Evolutionary conservation across 1,140 invertebrate genomes (phyloP), one percentile per base, ranked within the genome.

Genomic region (Nixonia krombeini): DNA sequence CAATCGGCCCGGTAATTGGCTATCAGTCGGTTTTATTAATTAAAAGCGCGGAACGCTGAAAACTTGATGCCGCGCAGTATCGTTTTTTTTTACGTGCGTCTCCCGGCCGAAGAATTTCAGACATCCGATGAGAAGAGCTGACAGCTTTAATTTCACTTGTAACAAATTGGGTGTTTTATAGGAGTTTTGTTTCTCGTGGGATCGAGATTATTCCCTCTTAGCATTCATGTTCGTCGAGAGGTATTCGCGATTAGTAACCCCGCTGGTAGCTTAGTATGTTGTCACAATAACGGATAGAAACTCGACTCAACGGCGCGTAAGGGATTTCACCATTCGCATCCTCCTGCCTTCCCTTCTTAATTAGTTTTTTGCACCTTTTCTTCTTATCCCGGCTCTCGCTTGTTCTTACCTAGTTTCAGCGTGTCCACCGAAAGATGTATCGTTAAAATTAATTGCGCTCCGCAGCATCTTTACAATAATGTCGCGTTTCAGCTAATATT

Each of bases 161-260:
- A 67, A 67, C 64, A 61, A 67, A 67, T 61, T 61, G 52, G 41
- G 46, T 47, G 46, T 57, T 67, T 61, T 61, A 46, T 28, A 42
- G 49, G 17, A 45, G 37, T 53, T 44, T 59, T 59, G 42, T 59
- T 55, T 55, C 59, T 51, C 44, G 12, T 38, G 31, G 17, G 28
- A 35, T 41, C 38, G 38, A 41, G 50, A 45, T 59, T 59, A 66
- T 59, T 61, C 53, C 45, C 56, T 55, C 50, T 37, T 29, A 26
- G 21, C 26, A 46, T 47, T 40, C 16, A 37, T 31, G 42, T 53
- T 49, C 17, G 13, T 13, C 21, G 55, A 55, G 47, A 55, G 44
- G 40, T 29, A 61, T 52, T 67, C 40, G 46, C 62, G 57, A 68
- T 62, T 61, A 52, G 64, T 57, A 61, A 68, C 65, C 65, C 57